A percentile compares a stretch with the other conserved stretches of the same genome.
Conservation (phyloP, 2,888 invertebrate genomes). For the Nemotelus pantherinus region DNA sequence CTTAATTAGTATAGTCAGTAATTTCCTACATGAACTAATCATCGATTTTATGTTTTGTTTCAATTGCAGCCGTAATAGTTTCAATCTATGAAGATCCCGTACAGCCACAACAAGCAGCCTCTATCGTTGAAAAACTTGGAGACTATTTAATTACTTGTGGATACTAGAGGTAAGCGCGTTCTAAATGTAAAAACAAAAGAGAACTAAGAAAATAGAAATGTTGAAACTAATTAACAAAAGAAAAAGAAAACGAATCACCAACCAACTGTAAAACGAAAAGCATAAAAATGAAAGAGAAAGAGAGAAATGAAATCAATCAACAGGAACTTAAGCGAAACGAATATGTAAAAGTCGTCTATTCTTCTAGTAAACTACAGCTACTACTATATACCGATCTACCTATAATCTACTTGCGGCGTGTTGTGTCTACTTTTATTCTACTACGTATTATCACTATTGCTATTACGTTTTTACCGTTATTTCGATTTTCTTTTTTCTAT, state of each 20-base stretch:
- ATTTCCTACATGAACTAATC: not conserved
- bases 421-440: conserved; percentile 48
- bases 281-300: conserved; percentile 34
- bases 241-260: conserved; percentile 25
- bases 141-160: conserved; percentile 96
- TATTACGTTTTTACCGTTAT: conserved; percentile 43
- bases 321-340: conserved; percentile 38
- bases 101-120: conserved; percentile 96
- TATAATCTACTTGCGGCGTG: conserved; percentile 45
- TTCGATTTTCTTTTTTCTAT: conserved; percentile 37
- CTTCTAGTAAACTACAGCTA: conserved; percentile 34
- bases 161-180: conserved; percentile 78
- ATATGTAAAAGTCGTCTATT: conserved; percentile 41
- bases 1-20: too few relatives aligned
- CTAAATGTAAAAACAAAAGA: conserved; percentile 44
- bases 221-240: not conserved
- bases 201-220: conserved; percentile 24
- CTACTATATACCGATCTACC: conserved; percentile 12
- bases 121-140: conserved; percentile 96
- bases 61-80: conserved; percentile 87
- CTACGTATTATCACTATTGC: conserved; percentile 16
- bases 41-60: conserved; percentile 51
- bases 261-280: conserved; percentile 25
- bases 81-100: conserved; percentile 96
- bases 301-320: conserved; percentile 38